These are phyloP conservation scores for Misgurnus anguillicaudatus DNA, from an alignment of 2,113 vertebrate genomes.

Conservation along the genomic window DNA sequence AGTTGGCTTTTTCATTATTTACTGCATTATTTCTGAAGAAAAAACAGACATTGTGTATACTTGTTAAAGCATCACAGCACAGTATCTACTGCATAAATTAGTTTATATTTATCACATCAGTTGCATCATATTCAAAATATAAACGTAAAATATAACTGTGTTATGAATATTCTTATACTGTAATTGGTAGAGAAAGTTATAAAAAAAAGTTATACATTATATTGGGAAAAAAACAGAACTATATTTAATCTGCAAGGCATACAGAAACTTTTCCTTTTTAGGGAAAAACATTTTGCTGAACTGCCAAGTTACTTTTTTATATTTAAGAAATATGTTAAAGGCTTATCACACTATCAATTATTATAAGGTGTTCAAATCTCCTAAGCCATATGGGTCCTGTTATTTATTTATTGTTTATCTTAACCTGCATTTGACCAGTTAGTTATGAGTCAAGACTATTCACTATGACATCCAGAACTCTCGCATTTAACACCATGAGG, in stretches of 20 bases:
- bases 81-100: background rate
- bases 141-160: background rate
- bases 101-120: background rate
- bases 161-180: background rate
- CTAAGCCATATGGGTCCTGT: background rate
- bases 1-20: background rate
- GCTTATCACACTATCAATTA: background rate
- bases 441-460: no score
- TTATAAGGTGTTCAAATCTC: slow-evolving; percentile 8
- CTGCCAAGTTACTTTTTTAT: no score
- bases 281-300: no score
- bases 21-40: background rate
- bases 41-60: background rate
- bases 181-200: no score
- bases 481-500: no score
- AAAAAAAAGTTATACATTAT: background rate
- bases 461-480: no score
- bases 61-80: background rate
- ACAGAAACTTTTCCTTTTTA: no score
- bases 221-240: background rate
- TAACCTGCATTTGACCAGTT: no score
- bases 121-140: background rate
- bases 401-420: no score
- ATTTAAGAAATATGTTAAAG: slow-evolving; percentile 5
- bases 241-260: no score